Percentiles rank a stretch among this genome's conserved stretches.
Evolutionary conservation across 2,888 invertebrate genomes (phyloP).

Genomic region (Amphipyra berbera): DNA sequence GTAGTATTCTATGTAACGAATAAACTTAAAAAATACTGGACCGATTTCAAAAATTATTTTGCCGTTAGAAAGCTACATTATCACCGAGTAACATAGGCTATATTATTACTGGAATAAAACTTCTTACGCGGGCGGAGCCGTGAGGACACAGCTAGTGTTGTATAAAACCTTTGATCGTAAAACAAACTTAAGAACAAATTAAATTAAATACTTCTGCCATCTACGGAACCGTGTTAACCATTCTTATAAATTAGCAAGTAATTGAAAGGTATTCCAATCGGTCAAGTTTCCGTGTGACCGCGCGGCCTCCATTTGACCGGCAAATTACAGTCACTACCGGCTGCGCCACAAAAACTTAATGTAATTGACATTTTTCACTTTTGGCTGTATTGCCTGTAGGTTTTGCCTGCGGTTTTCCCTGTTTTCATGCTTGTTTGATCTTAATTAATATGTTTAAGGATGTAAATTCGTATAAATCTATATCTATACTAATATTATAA

Average conservation of each 20-base stretch:
- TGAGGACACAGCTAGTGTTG: too few species aligned
- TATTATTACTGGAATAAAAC: too few species aligned
- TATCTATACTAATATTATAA: too few species aligned
- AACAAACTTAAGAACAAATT: neutral
- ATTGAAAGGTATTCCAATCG: conserved; percentile 54
- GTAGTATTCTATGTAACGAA: too few species aligned
- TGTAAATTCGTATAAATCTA: too few species aligned
- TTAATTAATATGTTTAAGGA: neutral
- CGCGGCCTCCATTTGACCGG: conserved; percentile 72
- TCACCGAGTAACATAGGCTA: too few species aligned
- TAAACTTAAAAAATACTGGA: too few species aligned
- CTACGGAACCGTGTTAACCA: conserved; percentile 29
- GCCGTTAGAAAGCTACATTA: too few species aligned
- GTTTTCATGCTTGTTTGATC: conserved; percentile 5
- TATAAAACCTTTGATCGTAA: too few species aligned
- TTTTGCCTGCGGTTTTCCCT: conserved; percentile 25
- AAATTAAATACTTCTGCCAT: neutral
- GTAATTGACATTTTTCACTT: conserved; percentile 41
- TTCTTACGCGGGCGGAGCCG: too few species aligned
- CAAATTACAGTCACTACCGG: conserved; percentile 69
- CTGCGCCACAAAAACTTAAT: conserved; percentile 34
- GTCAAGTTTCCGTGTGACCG: conserved; percentile 68
- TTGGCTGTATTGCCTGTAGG: conserved; percentile 6
- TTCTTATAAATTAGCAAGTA: conserved; percentile 50
- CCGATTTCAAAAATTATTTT: too few species aligned